A percentile compares a stretch with the other conserved stretches of the same genome.
phyloP scores from a whole-genome alignment of 1,140 invertebrate species.

The Ostrea edulis region DNA sequence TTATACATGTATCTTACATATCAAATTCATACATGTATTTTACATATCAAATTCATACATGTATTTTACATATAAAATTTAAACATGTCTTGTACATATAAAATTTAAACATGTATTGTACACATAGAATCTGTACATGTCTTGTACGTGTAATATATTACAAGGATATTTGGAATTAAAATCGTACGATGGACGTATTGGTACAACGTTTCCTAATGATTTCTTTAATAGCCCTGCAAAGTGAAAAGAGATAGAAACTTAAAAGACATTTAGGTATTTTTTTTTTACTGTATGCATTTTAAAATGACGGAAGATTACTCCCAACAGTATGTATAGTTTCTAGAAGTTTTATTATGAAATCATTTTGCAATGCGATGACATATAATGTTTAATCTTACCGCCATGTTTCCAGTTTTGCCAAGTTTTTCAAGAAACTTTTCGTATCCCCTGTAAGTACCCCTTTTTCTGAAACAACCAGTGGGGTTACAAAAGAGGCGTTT shows the following conservation, averaged over 20 bases:
- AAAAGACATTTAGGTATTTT: not conserved
- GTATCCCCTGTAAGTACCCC: not conserved
- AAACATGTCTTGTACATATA: too few relatives aligned
- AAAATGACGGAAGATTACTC: not conserved
- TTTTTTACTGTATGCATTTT: not conserved
- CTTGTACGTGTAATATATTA: too few relatives aligned
- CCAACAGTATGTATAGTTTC: not conserved
- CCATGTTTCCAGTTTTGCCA: not conserved
- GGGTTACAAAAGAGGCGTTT: constrained; percentile 4
- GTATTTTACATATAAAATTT: too few relatives aligned
- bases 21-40: too few relatives aligned
- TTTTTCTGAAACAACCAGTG: not conserved
- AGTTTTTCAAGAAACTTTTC: not conserved
- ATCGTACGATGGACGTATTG: not conserved
- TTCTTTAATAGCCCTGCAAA: not conserved
- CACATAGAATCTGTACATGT: too few relatives aligned
- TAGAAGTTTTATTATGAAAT: not conserved
- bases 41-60: too few relatives aligned
- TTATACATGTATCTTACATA: too few relatives aligned
- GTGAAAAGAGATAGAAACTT: not conserved
- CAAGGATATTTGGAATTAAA: not conserved
- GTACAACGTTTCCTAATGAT: not conserved
- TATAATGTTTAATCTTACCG: not conserved
- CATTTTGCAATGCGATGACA: too few relatives aligned
- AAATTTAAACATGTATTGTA: too few relatives aligned